Evolutionary conservation across 2,797 vertebrate genomes (phyloP), one percentile per base, ranked within the genome.

Genomic region (Channallabes apus): DNA sequence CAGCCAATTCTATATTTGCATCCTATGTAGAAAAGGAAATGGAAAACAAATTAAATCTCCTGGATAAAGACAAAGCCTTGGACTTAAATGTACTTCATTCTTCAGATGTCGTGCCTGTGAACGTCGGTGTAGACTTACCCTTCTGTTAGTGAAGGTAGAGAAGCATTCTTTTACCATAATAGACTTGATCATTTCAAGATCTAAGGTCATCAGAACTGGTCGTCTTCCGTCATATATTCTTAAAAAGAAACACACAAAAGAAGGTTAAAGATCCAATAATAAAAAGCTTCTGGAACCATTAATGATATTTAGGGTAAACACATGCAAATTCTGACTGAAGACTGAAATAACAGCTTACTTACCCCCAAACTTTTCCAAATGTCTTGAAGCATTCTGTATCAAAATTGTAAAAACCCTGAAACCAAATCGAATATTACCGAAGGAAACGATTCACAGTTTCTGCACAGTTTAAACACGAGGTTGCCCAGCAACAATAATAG

Each of bases 341-440:
- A 59, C 9, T 69, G 11, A 54, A 82, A 82, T 56, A 18, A 38
- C 2, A 46, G 24, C 2, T 29, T 61, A 93, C 95, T 94, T 86
- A 96, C 95, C 95, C 93, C 94, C 94, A 95, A 2, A 94, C 27
- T 15, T 92, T 93, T 54, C 94, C 95, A 73, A 93, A 95, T 84
- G 94, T 95, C 41, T 82, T 72, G 0, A 87, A 87, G 84, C 94
- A 95, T 14, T 92, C 86, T 1, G 3, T 65, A 56, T 95, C 93
- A 88, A 92, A 93, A 15, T 4, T 0, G 32, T 72, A 0, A 0
- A 94, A 0, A 20, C 93, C 93, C 94, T 96, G 54, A 15, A 68
- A 80, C 14, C 58, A n/a, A 9, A 29, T 76, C 7, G 67, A 68
- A 41, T 12, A 32, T 56, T 51, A 71, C 3, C 15, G 77, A 59